A percentile compares a stretch with the other conserved stretches of the same genome.
phyloP scores from a whole-genome alignment of 2,113 vertebrate species.

The Xenus cinereus region DNA sequence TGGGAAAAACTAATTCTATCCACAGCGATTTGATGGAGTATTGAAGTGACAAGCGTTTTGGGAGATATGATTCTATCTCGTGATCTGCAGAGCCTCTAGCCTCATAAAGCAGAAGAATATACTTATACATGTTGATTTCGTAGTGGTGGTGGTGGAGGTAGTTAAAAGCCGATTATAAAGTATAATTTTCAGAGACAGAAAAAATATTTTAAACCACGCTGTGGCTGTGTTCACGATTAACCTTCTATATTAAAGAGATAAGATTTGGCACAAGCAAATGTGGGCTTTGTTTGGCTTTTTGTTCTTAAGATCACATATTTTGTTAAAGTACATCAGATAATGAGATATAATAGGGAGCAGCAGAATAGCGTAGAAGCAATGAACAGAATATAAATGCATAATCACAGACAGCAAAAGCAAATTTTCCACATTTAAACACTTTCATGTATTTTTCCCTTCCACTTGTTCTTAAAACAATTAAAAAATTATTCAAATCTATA shows the following conservation, averaged over 20 bases:
- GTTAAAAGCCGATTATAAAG: background rate
- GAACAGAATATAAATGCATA: background rate
- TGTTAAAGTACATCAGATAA: background rate
- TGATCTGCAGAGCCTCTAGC: background rate
- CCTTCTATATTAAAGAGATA: background rate
- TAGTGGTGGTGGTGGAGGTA: background rate
- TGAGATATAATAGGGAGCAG: background rate
- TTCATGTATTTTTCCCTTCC: background rate
- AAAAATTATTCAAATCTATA: background rate
- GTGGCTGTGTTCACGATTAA: background rate
- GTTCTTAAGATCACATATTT: background rate
- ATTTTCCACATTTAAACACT: background rate
- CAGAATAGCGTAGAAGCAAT: background rate
- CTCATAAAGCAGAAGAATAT: background rate
- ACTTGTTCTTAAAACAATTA: background rate
- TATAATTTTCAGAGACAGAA: background rate
- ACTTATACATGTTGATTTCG: background rate
- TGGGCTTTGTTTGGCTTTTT: conserved; percentile 1
- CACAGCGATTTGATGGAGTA: background rate
- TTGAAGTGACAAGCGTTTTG: background rate
- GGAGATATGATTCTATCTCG: background rate
- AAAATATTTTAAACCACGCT: background rate
- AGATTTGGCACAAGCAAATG: background rate
- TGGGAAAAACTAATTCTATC: conserved; percentile 6
- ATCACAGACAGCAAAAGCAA: background rate